Evolutionary conservation across 2,888 invertebrate genomes (phyloP).

Genomic region (Temnothorax unifasciatus): DNA sequence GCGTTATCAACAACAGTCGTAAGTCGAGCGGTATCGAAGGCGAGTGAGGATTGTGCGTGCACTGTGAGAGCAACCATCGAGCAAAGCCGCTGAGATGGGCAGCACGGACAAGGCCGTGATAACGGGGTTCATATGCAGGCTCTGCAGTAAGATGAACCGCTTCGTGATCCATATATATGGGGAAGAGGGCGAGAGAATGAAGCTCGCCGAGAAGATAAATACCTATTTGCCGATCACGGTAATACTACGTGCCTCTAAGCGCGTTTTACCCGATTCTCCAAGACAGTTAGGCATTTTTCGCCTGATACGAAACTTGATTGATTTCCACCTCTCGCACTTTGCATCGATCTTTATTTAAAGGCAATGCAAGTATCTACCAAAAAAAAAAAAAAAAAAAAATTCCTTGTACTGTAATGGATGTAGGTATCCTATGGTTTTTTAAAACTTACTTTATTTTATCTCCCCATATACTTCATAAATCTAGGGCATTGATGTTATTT

Average conservation of each 20-base stretch:
- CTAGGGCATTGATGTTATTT: neutral
- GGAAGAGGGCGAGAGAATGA: constrained; percentile 91
- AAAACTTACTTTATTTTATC: neutral
- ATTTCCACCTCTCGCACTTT: neutral
- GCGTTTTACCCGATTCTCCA: neutral
- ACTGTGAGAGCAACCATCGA: neutral
- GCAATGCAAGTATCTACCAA: neutral
- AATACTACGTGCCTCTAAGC: constrained; percentile 36
- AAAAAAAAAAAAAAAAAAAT: neutral
- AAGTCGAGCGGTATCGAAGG: neutral
- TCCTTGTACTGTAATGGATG: too few relatives aligned
- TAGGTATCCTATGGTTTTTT: too few relatives aligned
- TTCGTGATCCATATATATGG: constrained; percentile 94
- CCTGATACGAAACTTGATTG: neutral
- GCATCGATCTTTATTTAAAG: neutral
- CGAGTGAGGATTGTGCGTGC: neutral
- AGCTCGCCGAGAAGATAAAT: constrained; percentile 93
- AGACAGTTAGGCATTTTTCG: neutral
- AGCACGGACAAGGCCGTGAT: constrained; percentile 93
- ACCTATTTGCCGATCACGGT: constrained; percentile 94
- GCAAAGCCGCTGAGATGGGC: constrained; percentile 88
- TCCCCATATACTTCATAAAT: neutral
- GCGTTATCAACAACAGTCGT: neutral
- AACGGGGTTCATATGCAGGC: constrained; percentile 94
- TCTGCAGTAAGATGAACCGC: constrained; percentile 95